Base-by-base conservation (phyloP, 2,888 invertebrate genomes). In the Agrochola lychnidis region DNA sequence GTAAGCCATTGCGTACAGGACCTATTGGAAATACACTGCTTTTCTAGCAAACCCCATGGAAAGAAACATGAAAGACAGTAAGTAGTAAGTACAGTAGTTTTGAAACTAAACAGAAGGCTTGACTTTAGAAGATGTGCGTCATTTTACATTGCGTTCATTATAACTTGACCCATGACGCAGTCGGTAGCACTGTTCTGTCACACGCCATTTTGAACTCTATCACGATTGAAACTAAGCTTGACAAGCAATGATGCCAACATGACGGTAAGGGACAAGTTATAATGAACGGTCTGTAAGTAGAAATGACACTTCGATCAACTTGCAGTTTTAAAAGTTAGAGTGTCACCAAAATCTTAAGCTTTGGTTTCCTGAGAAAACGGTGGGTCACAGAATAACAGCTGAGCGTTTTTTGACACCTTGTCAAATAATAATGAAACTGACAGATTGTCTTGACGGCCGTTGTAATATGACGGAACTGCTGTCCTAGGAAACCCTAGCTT, bases 11-110 rank as follows among this genome's bases (percentile, higher is more conserved):
- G 68, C n/a, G 22, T 73, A 51, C 7, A 73, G 42, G 66, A 73
- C 51, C 36, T 19, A 64, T 72, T 61, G 45, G n/a, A 70, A 75
- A 75, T n/a, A 72, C 40, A 67, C 76, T 61, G 68, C 19, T 69
- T 42, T 56, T 63, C 1, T 76, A 67, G 19, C 40, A 77, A 76
- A 61, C 40, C 14, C 9, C 45, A 63, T 62, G 9, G 14, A 69
- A 40, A 53, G 14, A 40, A n/a, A 53, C 16, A 42, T 19, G 7
- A 68, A 42, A 75, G 40, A 53, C 5, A 67, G 14, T 25, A 14
- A 16, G 6, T 22, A 63, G 1, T 25, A 22, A 66, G 0, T 42
- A 25, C 1, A 57, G 4, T 0, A n/a, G 6, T 30, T 48, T 68
- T n/a, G 1, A 42, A 67, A 74, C 6, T 25, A 51, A 81, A 53